Evolutionary conservation across 2,797 vertebrate genomes (phyloP).

Genomic region (Poeciliopsis paucimaculata): DNA sequence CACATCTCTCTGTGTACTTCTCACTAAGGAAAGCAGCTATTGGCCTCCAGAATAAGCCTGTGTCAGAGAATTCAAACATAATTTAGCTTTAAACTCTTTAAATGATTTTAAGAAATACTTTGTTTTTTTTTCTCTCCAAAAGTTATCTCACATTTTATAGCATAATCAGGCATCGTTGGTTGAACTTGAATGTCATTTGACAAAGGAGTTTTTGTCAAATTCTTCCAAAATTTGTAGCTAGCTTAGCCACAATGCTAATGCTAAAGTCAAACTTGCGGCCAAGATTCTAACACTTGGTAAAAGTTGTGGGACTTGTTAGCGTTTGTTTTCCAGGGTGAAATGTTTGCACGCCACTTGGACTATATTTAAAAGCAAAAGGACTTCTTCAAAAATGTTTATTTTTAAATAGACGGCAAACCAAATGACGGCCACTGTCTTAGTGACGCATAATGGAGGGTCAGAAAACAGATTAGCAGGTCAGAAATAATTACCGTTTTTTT

Average conservation of each 20-base stretch:
- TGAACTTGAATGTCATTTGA: not conserved
- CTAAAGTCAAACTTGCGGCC: not conserved
- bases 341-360: not conserved
- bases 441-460: too few relatives aligned
- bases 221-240: not conserved
- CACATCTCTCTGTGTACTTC: not conserved
- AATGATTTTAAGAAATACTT: not conserved
- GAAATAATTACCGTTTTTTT: too few relatives aligned
- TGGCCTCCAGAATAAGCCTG: not conserved
- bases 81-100: not conserved
- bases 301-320: not conserved
- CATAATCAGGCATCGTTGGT: too few relatives aligned
- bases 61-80: not conserved
- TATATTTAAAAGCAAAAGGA: not conserved
- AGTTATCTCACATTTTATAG: too few relatives aligned
- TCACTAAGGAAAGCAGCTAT: not conserved
- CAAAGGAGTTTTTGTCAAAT: not conserved
- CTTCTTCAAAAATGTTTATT: not conserved
- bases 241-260: not conserved
- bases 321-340: not conserved
- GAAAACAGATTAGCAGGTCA: not conserved
- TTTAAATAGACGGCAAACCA: not conserved
- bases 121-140: too few relatives aligned
- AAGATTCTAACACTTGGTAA: not conserved
- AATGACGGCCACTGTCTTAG: not conserved